phyloP scores from a whole-genome alignment of 2,888 invertebrate genomes.

The Nemurella pictetii region DNA sequence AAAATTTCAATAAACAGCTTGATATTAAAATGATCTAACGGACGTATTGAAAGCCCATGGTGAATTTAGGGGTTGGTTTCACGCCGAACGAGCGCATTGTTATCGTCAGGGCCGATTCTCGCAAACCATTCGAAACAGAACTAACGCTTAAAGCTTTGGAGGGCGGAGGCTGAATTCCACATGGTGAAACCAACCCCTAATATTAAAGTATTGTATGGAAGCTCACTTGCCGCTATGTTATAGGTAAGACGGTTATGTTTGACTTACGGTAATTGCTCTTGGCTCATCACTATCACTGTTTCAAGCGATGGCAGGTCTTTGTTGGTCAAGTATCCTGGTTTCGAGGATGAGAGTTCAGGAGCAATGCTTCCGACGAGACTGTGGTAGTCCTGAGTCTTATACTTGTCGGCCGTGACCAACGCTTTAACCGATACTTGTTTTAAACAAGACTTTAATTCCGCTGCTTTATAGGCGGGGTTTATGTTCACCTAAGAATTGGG shows the following conservation, averaged over 20 bases:
- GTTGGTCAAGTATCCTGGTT: constrained; percentile 53
- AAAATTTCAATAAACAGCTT: too few species aligned
- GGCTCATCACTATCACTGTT: constrained; percentile 59
- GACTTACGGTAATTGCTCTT: constrained; percentile 59
- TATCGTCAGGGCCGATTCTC: too few species aligned
- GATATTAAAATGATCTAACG: too few species aligned
- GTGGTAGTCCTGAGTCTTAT: constrained; percentile 69
- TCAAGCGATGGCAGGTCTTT: constrained; percentile 57
- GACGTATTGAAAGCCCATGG: too few species aligned
- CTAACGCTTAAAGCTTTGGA: too few species aligned
- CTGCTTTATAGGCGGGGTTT: constrained; percentile 72
- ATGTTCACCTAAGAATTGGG: constrained; percentile 64
- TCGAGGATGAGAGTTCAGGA: constrained; percentile 59
- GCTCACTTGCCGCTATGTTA: too few species aligned
- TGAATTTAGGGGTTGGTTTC: too few species aligned
- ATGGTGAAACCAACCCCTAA: too few species aligned
- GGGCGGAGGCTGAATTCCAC: too few species aligned
- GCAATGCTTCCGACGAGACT: constrained; percentile 61
- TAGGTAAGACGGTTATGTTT: background rate
- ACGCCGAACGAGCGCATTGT: too few species aligned
- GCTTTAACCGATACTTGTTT: constrained; percentile 71
- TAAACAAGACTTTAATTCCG: constrained; percentile 72
- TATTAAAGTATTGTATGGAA: too few species aligned
- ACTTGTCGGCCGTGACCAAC: constrained; percentile 64
- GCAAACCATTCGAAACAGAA: too few species aligned